Percentiles rank a stretch among this genome's conserved stretches.
Evolutionary conservation across 1,140 invertebrate species (phyloP).

Genomic region (Parapsyche elsis): DNA sequence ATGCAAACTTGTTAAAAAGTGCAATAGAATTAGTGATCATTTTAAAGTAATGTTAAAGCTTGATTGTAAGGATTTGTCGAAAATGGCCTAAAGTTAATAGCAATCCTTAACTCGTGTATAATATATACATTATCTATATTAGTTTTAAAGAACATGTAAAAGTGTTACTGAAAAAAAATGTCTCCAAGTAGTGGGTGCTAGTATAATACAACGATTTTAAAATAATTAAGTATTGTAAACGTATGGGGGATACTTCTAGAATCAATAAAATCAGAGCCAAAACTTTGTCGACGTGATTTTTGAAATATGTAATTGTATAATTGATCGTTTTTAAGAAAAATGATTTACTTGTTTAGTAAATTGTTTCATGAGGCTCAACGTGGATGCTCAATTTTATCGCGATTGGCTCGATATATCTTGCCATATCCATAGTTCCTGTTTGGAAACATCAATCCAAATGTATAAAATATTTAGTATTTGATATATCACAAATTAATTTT

Average conservation of each 20-base stretch:
- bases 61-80: too few species aligned
- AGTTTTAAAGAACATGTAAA: too few species aligned
- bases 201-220: conserved; percentile 35
- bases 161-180: neutral
- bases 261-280: conserved; percentile 12
- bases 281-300: neutral
- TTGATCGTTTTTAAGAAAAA: neutral
- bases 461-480: conserved; percentile 31
- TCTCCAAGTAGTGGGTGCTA: conserved; percentile 47
- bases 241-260: neutral
- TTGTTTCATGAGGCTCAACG: conserved; percentile 52
- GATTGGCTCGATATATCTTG: conserved; percentile 40
- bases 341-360: conserved; percentile 1
- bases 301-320: too few species aligned
- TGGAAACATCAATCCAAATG: conserved; percentile 48
- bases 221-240: neutral
- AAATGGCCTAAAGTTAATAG: too few species aligned
- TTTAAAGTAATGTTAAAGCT: too few species aligned
- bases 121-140: too few species aligned
- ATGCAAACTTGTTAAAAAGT: neutral
- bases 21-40: neutral
- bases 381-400: conserved; percentile 50
- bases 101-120: too few species aligned
- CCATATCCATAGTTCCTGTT: conserved; percentile 54
- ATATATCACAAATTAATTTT: conserved; percentile 39